Base-by-base conservation (phyloP, 2,888 invertebrate genomes). In the Tetropium fuscum region DNA sequence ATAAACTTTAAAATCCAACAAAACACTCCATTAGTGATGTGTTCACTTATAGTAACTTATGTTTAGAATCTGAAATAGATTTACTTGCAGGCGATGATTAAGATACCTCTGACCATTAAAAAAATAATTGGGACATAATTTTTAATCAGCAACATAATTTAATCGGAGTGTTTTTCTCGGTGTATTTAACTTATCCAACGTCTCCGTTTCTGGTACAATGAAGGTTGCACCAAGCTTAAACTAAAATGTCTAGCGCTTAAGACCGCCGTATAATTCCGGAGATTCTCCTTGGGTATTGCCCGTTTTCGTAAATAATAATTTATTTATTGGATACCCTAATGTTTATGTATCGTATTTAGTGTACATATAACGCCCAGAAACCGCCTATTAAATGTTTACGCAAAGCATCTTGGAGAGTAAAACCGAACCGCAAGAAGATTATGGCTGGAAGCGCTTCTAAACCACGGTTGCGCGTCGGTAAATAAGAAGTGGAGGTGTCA, bases 401-500 rank as follows among this genome's bases (percentile, higher is more conserved):
- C 15, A 45, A 18, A 22, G 27, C 44, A 30, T 13, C 45, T 16
- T 10, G 11, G 45, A 22, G 45, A n/a, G 18, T n/a, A n/a, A 45
- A 32, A 45, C 45, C 45, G 15, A 45, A 32, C 45, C 18, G 30
- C 30, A 32, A 45, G 45, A 18, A 45, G 45, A 45, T 45, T 45
- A 45, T 32, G 32, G n/a, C 3, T 18, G n/a, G 45, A 6, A 45
- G 11, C 13, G 30, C 41, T 22, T 22, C 19, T 4, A 6, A 8
- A 25, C 19, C 13, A 16, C 5, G 11, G 20, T 2, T 13, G 10
- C 25, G 13, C 13, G n/a, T 11, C 16, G 30, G 45, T 45, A 32
- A 45, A 45, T 45, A 45, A 45, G 45, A 45, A 45, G 18, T 7
- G 32, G 22, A 45, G 45, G 45, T 45, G 45, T 13, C 10, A 11